Base-by-base conservation (phyloP, 2,888 invertebrate species). In the Phaedon cochleariae region DNA sequence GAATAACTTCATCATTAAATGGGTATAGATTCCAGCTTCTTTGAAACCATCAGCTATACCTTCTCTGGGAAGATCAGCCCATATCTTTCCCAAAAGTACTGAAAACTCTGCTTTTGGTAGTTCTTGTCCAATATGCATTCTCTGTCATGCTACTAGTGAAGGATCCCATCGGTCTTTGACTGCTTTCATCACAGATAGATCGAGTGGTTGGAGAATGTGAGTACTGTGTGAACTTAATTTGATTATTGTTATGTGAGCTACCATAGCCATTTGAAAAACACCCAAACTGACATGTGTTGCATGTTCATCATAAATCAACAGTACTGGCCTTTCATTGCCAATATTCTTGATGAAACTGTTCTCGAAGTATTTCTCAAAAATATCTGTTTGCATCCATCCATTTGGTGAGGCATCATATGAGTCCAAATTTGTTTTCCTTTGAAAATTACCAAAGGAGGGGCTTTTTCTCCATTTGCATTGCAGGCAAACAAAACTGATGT, bases 281-380 rank as follows among this genome's bases (percentile, higher is more conserved):
- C 46, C 65, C n/a, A 70, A 29, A 41, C 66, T 68, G 26, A 76
- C 66, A 59, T 76, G 77, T 26, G 76, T 78, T 12, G 64, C 53
- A 67, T 80, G 80, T 1, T 79, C 79, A 64, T 79, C 79, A 55
- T 76, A 79, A 41, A 80, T 70, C 10, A 80, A 55, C 26, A 77
- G 65, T 1, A 76, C 74, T 12, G 79, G 79, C 22, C 77, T 41
- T 51, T 79, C 74, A 46, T 72, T 62, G 7, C 78, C 77, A 41
- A 72, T 45, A 52, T 4, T 59, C 53, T 76, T 77, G 26, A 80
- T 74, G 3, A 80, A 53, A 54, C 73, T 58, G 62, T 77, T 77
- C 73, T 70, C 48, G 37, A 80, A 65, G 58, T 79, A 80, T 64
- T 78, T 78, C 21, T 69, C 55, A 60, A 80, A 81, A 6, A 79